These are phyloP conservation scores for Drepana falcataria DNA, from an alignment of 2,888 invertebrate genomes.

Conservation along the genomic window DNA sequence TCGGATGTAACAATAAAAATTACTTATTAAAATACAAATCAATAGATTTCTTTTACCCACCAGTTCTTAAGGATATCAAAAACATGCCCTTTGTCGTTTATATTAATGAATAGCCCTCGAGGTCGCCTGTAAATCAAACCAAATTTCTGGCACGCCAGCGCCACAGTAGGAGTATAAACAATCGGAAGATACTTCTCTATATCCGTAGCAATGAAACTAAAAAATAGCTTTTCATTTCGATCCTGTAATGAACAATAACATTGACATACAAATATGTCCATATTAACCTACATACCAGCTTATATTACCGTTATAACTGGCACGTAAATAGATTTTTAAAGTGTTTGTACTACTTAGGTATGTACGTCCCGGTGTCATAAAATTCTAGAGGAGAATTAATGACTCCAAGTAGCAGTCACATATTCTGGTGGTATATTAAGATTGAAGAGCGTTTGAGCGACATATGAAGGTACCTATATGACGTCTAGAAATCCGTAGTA, in stretches of 20 bases:
- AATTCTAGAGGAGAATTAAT: too few relatives aligned
- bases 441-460: too few relatives aligned
- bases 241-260: slow-evolving; percentile 76
- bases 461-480: too few relatives aligned
- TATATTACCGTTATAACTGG: too few relatives aligned
- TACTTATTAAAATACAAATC: background rate
- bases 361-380: too few relatives aligned
- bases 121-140: slow-evolving; percentile 93
- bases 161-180: slow-evolving; percentile 97
- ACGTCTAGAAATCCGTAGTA: too few relatives aligned
- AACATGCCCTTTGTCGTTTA: slow-evolving; percentile 92
- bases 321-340: too few relatives aligned
- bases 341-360: too few relatives aligned
- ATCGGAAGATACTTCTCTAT: slow-evolving; percentile 95
- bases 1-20: too few relatives aligned
- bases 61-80: slow-evolving; percentile 91
- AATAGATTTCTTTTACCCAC: slow-evolving; percentile 57
- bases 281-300: too few relatives aligned
- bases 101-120: slow-evolving; percentile 93
- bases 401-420: too few relatives aligned
- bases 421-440: too few relatives aligned
- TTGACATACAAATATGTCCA: background rate
- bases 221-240: slow-evolving; percentile 95
- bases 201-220: slow-evolving; percentile 89
- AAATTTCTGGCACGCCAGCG: slow-evolving; percentile 95